phyloP scores from a whole-genome alignment of 2,113 vertebrate genomes.

The Entomyzon cyanotis region DNA sequence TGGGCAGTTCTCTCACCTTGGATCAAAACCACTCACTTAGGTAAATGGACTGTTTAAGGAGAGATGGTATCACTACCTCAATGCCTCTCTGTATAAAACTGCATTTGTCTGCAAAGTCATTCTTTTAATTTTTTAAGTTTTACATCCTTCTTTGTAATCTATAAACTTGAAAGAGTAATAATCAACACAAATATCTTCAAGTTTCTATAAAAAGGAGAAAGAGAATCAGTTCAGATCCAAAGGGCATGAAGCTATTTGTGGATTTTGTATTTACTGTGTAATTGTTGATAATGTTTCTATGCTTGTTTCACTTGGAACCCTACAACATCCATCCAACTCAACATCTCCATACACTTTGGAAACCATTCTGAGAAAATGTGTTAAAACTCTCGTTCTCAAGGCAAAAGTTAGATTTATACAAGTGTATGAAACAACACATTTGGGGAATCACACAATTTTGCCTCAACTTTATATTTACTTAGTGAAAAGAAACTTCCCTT shows the following conservation, averaged over 20 bases:
- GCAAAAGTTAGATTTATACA: not conserved
- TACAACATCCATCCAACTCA: not conserved
- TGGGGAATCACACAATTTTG: not conserved
- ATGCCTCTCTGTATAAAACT: not conserved
- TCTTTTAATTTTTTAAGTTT: not conserved
- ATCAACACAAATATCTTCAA: accelerated
- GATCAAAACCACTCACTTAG: not conserved
- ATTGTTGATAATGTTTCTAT: not conserved
- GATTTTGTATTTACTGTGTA: not conserved
- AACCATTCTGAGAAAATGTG: not conserved
- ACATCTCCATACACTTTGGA: not conserved
- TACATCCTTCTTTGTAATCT: not conserved
- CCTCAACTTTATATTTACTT: not conserved
- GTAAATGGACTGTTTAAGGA: not conserved
- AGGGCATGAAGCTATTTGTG: not conserved
- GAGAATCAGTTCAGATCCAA: not conserved
- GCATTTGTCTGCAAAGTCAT: not conserved
- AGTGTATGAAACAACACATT: not conserved
- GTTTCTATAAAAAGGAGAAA: not conserved
- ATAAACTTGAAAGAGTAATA: not conserved
- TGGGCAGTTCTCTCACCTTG: not conserved
- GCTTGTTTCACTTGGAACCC: not conserved
- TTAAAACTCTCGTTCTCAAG: not conserved
- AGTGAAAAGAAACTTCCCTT: not conserved
- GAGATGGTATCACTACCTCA: not conserved